Evolutionary conservation across 1,140 invertebrate species (phyloP), one percentile per base, ranked within the genome.

Genomic region (Trachelipus rathkii): DNA sequence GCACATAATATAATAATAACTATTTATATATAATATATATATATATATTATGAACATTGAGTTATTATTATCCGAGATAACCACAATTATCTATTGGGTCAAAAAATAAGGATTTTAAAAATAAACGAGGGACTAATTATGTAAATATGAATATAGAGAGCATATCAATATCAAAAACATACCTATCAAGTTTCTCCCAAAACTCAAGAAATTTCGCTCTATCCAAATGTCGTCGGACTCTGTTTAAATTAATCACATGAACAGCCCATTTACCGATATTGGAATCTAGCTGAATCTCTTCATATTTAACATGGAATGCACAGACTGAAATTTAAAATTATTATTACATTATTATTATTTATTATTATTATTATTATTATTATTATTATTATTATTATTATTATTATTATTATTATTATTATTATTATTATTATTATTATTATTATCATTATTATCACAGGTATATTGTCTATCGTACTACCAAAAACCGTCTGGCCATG

Each of bases 261-360:
- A 99, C 97, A 33, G 94, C 93, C 97, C 97, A 99, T 81, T 95
- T 93, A 33, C 90, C 91, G 50, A 99, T 95, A 85, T 99, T 99
- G 10, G 89, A 86, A 84, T 99, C 97, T 79, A 98, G 81, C 83
- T 92, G 93, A 89, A 97, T 92, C 86, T 99, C 96, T 83, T 96
- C 93, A 85, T 92, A 99, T 87, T 99, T 98, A 80, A 99, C 87
- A 86, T 99, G 97, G 87, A 98, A 99, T 53, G 95, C 97, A 85
- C 92, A 94, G 84, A 99, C 95, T 97, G 84, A 33, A 87, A 33
- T 33, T 33, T 33, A 33, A 33, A 33, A 33, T n/a, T n/a, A 33
- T 33, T 33, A 33, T 3, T 1, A 33, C 6, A 33, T 33, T 33
- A 33, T 33, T 33, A 33, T 33, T 33, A 33, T 33, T 33, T n/a